Conservation (phyloP, 2,888 invertebrate genomes). For the Agapetus fuscipes region DNA sequence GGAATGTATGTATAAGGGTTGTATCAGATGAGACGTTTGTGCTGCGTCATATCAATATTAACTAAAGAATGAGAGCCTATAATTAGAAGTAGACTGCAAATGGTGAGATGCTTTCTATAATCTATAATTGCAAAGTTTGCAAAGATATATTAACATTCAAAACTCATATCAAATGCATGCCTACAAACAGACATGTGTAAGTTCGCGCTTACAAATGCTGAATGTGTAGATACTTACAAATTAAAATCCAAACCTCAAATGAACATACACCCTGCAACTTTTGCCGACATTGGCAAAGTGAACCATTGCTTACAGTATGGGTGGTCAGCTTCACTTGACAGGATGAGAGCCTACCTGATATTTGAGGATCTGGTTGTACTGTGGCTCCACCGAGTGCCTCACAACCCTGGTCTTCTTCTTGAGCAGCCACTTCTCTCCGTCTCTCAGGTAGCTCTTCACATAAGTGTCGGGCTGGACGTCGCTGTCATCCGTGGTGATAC, state of each 20-base stretch:
- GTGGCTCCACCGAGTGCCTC: conserved; percentile 72
- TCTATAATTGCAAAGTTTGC: no score
- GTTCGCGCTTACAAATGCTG: no score
- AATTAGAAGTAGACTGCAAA: background rate
- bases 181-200: no score
- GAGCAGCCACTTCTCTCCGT: conserved; percentile 80
- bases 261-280: no score
- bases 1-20: no score
- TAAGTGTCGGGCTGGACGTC: conserved; percentile 80
- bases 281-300: no score
- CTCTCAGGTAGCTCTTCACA: conserved; percentile 86
- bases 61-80: background rate
- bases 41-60: background rate
- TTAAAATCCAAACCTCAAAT: no score
- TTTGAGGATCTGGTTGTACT: conserved; percentile 80
- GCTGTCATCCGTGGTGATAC: conserved; percentile 57
- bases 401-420: conserved; percentile 86
- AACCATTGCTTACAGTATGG: no score
- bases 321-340: no score
- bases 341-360: conserved; percentile 48
- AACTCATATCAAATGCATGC: no score
- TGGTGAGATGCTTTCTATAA: background rate
- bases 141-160: no score
- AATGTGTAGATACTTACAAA: no score
- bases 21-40: background rate